Evolutionary conservation across 2,888 invertebrate species (phyloP).

Genomic region (Cryptocephalus moraei): DNA sequence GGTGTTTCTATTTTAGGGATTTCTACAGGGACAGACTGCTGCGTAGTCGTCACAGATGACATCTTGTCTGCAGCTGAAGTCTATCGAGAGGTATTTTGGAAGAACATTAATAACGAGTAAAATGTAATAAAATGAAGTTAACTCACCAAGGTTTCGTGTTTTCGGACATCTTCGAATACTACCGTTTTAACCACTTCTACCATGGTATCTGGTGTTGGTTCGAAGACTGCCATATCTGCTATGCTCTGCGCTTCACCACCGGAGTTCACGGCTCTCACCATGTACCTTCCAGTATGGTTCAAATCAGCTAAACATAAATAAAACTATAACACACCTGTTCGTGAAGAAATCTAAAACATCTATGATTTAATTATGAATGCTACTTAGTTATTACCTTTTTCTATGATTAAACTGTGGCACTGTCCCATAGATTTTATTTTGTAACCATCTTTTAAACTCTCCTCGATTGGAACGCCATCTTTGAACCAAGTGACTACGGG

Average conservation of each 20-base stretch:
- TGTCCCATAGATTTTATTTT: slow-evolving; percentile 55
- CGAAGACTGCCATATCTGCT: slow-evolving; percentile 65
- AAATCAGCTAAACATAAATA: slow-evolving; percentile 40
- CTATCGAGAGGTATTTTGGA: slow-evolving; percentile 13
- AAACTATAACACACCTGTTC: neutral
- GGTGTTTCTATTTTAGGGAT: slow-evolving; percentile 16
- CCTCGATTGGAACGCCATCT: slow-evolving; percentile 53
- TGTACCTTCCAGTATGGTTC: slow-evolving; percentile 65
- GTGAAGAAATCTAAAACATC: neutral
- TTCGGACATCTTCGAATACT: slow-evolving; percentile 47
- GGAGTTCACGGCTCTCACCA: slow-evolving; percentile 61
- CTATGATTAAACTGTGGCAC: slow-evolving; percentile 57
- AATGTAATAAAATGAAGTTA: slow-evolving; percentile 1
- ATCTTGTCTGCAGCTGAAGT: slow-evolving; percentile 29
- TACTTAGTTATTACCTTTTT: slow-evolving; percentile 47
- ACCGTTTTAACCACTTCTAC: slow-evolving; percentile 57
- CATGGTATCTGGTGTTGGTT: slow-evolving; percentile 57
- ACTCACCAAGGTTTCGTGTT: slow-evolving; percentile 39
- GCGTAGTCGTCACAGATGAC: slow-evolving; percentile 22
- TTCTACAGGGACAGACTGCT: slow-evolving; percentile 16
- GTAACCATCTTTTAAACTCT: slow-evolving; percentile 43
- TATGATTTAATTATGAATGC: neutral
- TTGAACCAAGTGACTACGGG: slow-evolving; percentile 66
- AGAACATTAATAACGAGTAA: neutral
- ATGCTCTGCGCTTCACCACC: slow-evolving; percentile 77